Evolutionary conservation across 2,113 vertebrate species (phyloP), one percentile per base, ranked within the genome.

Genomic region (Oceanites oceanicus): DNA sequence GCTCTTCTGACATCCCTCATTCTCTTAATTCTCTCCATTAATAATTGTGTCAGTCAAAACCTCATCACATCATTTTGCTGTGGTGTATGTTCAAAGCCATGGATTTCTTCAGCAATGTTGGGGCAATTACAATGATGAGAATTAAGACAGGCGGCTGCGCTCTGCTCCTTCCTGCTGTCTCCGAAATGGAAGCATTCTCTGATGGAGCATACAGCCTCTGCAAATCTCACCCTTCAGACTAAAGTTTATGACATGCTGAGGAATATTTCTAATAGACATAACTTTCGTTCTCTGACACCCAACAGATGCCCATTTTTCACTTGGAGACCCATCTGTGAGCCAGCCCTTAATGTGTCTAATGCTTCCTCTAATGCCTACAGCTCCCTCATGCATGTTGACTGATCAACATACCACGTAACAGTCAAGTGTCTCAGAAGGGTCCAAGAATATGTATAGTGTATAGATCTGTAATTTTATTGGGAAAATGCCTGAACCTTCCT

Each of bases 111-210:
- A 1, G 47, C 59, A 6, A 10, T 13, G 10, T 3, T 72, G 56
- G 42, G 27, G 61, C 26, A 72, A 52, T 79, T 68, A 21, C 2
- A 20, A 3, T 23, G 27, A 42, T 7, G 55, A 58, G 42, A 40
- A 44, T 59, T 27, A 59, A 53, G 72, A 13, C 8, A 18, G 36
- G 62, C 0, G 0, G 7, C 75, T 59, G 63, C 0, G 0, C 50
- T 78, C 55, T 84, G 42, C 30, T 86, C 34, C 67, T 79, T 55
- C 44, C 3, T 3, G 21, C 67, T 58, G 40, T 7, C 55, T 52
- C 11, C 0, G 13, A 40, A 84, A 53, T 74, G 47, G 63, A n/a
- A 50, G 18, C 9, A 6, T n/a, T 42, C 5, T 19, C 30, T 72
- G 45, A 55, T 21, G 13, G 7, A 79, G 18, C 3, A 1, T 9